Percentiles rank a stretch among this genome's conserved stretches.
These are phyloP conservation scores for Corythornis cristatus DNA, from an alignment of 2,113 vertebrate species.

Conservation along the genomic window DNA sequence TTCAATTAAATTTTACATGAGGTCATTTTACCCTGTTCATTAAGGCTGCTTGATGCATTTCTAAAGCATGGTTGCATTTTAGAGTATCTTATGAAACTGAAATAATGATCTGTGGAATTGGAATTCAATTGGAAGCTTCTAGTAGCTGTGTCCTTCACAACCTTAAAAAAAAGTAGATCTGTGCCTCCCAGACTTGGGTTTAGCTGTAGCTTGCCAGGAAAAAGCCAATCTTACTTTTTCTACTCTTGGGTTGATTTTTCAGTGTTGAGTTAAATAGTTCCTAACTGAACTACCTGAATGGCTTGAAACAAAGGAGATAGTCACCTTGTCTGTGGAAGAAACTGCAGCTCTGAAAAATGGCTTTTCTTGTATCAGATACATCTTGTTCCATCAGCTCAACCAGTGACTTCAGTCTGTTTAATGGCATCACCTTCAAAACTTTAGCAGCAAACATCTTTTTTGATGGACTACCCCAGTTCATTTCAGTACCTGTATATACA, in stretches of 20 bases:
- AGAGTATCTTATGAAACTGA: background rate
- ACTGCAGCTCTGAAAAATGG: background rate
- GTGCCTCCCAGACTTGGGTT: background rate
- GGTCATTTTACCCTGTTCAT: background rate
- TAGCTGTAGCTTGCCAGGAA: background rate
- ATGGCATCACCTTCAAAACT: background rate
- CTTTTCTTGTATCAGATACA: background rate
- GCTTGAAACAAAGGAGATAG: slow-evolving; percentile 33
- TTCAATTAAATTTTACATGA: background rate
- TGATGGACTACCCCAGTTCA: background rate
- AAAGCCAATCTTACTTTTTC: background rate
- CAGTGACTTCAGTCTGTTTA: background rate
- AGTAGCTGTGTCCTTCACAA: background rate
- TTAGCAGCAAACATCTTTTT: background rate
- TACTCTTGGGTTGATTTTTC: background rate
- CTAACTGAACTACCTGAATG: background rate
- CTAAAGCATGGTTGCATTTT: background rate
- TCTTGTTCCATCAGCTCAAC: background rate
- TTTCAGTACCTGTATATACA: background rate
- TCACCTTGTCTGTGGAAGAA: background rate
- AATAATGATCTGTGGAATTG: background rate
- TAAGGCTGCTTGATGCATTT: background rate
- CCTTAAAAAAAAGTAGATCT: background rate
- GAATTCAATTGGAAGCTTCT: background rate
- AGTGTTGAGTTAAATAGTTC: slow-evolving; percentile 6